Percentiles rank a stretch among this genome's conserved stretches.
phyloP scores from a whole-genome alignment of 2,797 vertebrate species.

The Coregonus ussuriensis region DNA sequence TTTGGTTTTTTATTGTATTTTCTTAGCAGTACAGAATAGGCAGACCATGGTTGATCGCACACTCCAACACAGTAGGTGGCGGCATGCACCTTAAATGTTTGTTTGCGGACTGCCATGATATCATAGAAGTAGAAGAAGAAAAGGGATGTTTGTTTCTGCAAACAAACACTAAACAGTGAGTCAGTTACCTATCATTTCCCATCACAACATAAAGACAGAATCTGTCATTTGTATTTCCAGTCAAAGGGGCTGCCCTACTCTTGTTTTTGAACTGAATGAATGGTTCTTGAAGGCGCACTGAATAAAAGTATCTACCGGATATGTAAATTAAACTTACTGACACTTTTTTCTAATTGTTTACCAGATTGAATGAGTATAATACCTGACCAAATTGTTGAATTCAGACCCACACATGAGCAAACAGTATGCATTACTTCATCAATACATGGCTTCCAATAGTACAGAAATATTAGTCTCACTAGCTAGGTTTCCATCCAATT shows the following conservation, averaged over 20 bases:
- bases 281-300: no score
- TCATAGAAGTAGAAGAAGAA: no score
- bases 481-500: no score
- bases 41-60: no score
- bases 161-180: conserved; percentile 71
- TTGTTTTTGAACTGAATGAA: background rate
- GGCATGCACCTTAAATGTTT: no score
- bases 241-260: no score
- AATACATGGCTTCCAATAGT: background rate
- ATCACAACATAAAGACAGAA: conserved; percentile 3
- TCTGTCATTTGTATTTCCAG: background rate
- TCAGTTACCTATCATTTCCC: background rate
- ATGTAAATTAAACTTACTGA: background rate
- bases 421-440: background rate
- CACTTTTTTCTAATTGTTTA: background rate
- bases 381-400: background rate
- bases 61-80: no score
- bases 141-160: conserved; percentile 46
- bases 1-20: no score
- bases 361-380: background rate
- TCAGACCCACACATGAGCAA: background rate
- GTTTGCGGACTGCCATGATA: no score
- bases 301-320: background rate
- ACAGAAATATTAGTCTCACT: background rate
- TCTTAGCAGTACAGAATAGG: no score